These are phyloP conservation scores for Magallana ariakensis DNA, from an alignment of 1,140 invertebrate genomes.

Conservation along the genomic window DNA sequence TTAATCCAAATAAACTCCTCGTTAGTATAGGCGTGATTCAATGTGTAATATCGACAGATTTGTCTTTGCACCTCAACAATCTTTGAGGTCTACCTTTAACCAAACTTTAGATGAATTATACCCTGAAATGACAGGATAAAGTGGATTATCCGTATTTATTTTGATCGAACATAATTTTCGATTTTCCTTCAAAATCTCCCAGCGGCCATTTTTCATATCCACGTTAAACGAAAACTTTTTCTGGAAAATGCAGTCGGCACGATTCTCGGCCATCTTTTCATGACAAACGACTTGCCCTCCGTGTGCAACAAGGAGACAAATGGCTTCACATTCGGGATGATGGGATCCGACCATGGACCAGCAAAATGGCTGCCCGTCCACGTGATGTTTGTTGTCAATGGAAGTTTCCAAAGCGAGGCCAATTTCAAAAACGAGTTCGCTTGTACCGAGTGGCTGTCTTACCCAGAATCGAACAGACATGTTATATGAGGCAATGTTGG, in stretches of 20 bases:
- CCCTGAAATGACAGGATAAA: slow-evolving; percentile 48
- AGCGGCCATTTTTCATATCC: slow-evolving; percentile 38
- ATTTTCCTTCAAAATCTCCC: slow-evolving; percentile 42
- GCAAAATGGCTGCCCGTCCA: slow-evolving; percentile 51
- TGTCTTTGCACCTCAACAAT: background rate
- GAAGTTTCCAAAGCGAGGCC: slow-evolving; percentile 35
- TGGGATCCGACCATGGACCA: slow-evolving; percentile 56
- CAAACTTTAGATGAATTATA: slow-evolving; percentile 37
- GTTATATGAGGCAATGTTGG: slow-evolving; percentile 42
- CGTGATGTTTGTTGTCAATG: slow-evolving; percentile 49
- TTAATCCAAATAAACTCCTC: too few relatives aligned
- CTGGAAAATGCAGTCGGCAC: background rate
- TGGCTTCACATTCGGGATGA: slow-evolving; percentile 38
- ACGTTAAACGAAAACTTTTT: slow-evolving; percentile 45
- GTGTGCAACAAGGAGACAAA: slow-evolving; percentile 46
- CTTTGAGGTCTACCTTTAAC: background rate
- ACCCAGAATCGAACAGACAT: slow-evolving; percentile 42
- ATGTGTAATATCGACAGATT: too few relatives aligned
- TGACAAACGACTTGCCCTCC: slow-evolving; percentile 33
- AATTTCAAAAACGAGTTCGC: slow-evolving; percentile 52
- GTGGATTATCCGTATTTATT: slow-evolving; percentile 35
- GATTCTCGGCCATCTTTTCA: slow-evolving; percentile 44
- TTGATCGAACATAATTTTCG: slow-evolving; percentile 40
- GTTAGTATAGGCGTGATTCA: too few relatives aligned
- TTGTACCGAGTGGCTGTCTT: slow-evolving; percentile 5